phyloP scores from a whole-genome alignment of 2,113 vertebrate genomes.

The Oceanites oceanicus region DNA sequence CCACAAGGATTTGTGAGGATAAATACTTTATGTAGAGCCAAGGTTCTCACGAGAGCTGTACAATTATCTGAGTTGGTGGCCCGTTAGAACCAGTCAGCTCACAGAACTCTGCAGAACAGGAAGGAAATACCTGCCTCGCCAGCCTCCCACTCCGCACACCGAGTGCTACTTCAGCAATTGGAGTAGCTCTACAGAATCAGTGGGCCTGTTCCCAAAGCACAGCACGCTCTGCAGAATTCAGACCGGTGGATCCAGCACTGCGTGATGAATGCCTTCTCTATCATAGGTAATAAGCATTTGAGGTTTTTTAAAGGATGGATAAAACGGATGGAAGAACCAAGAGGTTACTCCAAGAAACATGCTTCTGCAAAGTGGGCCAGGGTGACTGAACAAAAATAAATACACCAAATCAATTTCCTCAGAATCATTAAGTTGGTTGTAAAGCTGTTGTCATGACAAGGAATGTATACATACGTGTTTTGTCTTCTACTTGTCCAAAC shows the following conservation, averaged over 20 bases:
- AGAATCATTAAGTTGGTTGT: neutral
- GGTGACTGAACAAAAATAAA: neutral
- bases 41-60: neutral
- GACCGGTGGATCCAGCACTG: neutral
- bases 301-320: neutral
- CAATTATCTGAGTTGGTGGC: neutral
- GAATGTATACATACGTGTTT: fast-evolving
- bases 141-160: neutral
- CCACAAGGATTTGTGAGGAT: neutral
- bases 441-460: neutral
- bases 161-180: neutral
- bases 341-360: neutral
- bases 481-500: neutral
- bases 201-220: neutral
- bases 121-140: neutral
- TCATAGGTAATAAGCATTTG: neutral
- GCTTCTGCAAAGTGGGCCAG: neutral
- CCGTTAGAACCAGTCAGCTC: neutral
- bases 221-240: neutral
- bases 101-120: neutral
- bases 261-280: neutral
- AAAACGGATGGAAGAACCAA: neutral
- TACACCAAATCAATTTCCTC: neutral
- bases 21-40: neutral
- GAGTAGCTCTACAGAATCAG: neutral